These are phyloP conservation scores for Bubo blakistoni DNA, from an alignment of 2,113 vertebrate species.

Conservation along the genomic window DNA sequence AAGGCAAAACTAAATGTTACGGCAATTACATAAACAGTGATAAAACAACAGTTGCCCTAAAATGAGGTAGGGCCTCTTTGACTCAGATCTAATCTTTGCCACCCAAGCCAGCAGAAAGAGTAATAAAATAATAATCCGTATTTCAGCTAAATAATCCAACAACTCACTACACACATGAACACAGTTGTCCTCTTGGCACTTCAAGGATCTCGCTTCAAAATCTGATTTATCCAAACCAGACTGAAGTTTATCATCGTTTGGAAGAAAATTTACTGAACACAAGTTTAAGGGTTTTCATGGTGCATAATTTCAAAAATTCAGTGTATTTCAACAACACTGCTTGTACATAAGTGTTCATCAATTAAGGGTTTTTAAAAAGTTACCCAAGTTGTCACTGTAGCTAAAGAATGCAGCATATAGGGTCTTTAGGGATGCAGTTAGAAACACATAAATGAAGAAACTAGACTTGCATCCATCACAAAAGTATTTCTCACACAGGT, in stretches of 20 bases:
- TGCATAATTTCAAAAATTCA: neutral
- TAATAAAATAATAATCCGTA: neutral
- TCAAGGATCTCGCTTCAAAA: constrained; percentile 46
- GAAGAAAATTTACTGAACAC: constrained; percentile 5
- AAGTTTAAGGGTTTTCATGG: neutral
- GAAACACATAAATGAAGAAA: constrained; percentile 20
- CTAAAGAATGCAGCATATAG: constrained; percentile 60
- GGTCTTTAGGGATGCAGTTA: constrained; percentile 42
- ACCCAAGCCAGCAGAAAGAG: constrained; percentile 29
- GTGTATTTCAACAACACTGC: constrained; percentile 33
- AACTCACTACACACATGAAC: constrained; percentile 22
- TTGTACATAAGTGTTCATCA: neutral
- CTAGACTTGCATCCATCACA: constrained; percentile 9
- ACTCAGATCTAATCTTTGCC: constrained; percentile 22
- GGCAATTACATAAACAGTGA: constrained; percentile 28
- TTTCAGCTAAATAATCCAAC: neutral
- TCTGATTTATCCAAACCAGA: constrained; percentile 53
- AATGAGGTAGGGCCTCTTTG: constrained; percentile 44
- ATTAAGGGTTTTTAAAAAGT: neutral
- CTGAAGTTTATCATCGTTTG: constrained; percentile 26
- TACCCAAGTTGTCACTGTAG: constrained; percentile 13
- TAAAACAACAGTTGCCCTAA: constrained; percentile 39
- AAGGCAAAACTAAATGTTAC: constrained; percentile 62
- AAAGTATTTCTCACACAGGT: constrained; percentile 6
- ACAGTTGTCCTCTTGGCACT: constrained; percentile 50